Conservation (phyloP, 1,140 invertebrate genomes). For the Drosophila guanche region DNA sequence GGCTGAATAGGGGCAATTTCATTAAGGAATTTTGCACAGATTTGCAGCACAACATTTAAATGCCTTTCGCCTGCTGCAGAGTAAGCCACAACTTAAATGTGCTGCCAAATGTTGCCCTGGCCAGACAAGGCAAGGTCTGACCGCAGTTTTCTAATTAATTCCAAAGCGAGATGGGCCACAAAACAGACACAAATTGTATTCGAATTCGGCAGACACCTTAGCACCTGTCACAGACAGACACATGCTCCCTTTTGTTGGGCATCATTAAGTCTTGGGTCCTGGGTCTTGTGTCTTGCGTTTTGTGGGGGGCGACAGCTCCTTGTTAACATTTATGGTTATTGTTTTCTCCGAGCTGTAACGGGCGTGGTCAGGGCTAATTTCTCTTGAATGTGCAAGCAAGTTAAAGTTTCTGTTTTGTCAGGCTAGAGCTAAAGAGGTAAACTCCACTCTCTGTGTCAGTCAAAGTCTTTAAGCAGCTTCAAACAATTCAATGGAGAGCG, state of each 20-base stretch:
- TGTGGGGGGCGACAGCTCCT: constrained; percentile 46
- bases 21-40: constrained; percentile 58
- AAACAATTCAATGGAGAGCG: not conserved
- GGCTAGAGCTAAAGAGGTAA: too few species aligned
- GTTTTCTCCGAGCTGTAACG: constrained; percentile 34
- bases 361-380: constrained; percentile 52
- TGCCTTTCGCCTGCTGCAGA: constrained; percentile 13
- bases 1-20: constrained; percentile 51
- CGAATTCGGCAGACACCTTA: constrained; percentile 58
- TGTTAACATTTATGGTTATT: constrained; percentile 81
- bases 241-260: constrained; percentile 54
- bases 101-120: constrained; percentile 53
- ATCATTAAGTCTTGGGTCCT: constrained; percentile 72
- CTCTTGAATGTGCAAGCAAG: constrained; percentile 52
- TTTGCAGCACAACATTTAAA: constrained; percentile 57
- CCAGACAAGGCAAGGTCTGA: constrained; percentile 16
- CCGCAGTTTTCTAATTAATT: constrained; percentile 76
- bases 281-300: constrained; percentile 48
- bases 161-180: constrained; percentile 23
- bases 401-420: constrained; percentile 13
- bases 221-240: constrained; percentile 67
- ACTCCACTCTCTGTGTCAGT: too few species aligned
- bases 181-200: constrained; percentile 30
- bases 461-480: not conserved
- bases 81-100: constrained; percentile 75